Evolutionary conservation across 2,888 invertebrate genomes (phyloP).

Genomic region (Geotrupes spiniger): DNA sequence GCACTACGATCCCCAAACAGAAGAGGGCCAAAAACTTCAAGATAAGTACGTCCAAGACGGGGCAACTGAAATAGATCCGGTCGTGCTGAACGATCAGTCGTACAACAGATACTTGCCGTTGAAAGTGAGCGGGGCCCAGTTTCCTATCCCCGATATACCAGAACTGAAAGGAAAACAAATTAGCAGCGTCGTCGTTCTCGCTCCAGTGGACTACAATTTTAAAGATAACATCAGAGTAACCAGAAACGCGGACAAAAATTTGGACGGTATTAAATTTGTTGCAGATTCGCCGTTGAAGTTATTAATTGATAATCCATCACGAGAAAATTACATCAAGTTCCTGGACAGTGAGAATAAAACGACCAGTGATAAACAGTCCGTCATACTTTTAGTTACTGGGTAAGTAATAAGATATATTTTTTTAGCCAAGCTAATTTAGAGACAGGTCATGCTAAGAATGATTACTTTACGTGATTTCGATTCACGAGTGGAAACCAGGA

Average conservation of each 20-base stretch:
- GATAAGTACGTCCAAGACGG: slow-evolving; percentile 69
- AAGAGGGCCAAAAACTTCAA: slow-evolving; percentile 68
- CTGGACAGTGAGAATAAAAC: slow-evolving; percentile 74
- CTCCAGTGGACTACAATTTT: slow-evolving; percentile 74
- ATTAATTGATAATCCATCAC: slow-evolving; percentile 70
- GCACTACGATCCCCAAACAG: slow-evolving; percentile 73
- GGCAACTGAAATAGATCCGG: slow-evolving; percentile 72
- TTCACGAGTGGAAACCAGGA: no score
- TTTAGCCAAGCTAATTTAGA: no score
- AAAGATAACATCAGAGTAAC: slow-evolving; percentile 53
- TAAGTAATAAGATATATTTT: no score
- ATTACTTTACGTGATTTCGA: no score
- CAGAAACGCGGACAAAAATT: slow-evolving; percentile 56
- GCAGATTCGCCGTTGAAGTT: slow-evolving; percentile 74
- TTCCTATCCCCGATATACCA: slow-evolving; percentile 78
- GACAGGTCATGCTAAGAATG: no score
- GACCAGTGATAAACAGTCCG: slow-evolving; percentile 73
- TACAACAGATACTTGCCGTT: slow-evolving; percentile 82
- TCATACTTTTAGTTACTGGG: slow-evolving; percentile 79
- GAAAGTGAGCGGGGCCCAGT: slow-evolving; percentile 81
- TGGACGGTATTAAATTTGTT: slow-evolving; percentile 69
- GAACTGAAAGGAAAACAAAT: slow-evolving; percentile 72
- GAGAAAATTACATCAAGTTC: slow-evolving; percentile 78
- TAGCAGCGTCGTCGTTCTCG: slow-evolving; percentile 82
- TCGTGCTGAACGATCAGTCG: slow-evolving; percentile 68